phyloP scores from a whole-genome alignment of 1,140 invertebrate genomes.

The Portunus trituberculatus region DNA sequence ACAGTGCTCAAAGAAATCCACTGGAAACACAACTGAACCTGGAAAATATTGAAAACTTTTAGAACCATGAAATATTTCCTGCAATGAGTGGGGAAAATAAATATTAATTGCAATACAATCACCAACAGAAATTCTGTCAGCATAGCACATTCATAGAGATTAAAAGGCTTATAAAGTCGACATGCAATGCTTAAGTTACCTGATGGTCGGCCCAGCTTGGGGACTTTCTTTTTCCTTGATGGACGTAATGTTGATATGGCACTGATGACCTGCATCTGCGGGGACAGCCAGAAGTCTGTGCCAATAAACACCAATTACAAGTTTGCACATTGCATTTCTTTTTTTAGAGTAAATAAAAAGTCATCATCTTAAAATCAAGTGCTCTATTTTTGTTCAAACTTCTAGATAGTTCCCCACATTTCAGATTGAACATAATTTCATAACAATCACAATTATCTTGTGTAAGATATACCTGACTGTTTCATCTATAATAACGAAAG shows the following conservation, averaged over 20 bases:
- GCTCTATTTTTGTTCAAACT: too few relatives aligned
- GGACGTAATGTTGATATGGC: slow-evolving; percentile 81
- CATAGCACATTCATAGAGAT: too few relatives aligned
- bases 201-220: slow-evolving; percentile 81
- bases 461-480: too few relatives aligned
- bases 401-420: too few relatives aligned
- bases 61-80: not conserved
- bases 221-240: slow-evolving; percentile 84
- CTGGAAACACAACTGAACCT: slow-evolving; percentile 88
- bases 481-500: too few relatives aligned
- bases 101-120: not conserved
- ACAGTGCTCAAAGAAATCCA: slow-evolving; percentile 98
- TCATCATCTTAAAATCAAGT: too few relatives aligned
- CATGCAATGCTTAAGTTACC: slow-evolving; percentile 48
- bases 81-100: not conserved
- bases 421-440: too few relatives aligned
- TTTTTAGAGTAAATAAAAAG: too few relatives aligned
- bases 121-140: not conserved
- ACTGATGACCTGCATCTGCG: slow-evolving; percentile 81
- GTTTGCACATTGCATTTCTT: too few relatives aligned
- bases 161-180: too few relatives aligned
- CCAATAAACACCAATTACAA: too few relatives aligned
- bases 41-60: slow-evolving; percentile 46
- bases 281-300: slow-evolving; percentile 81
- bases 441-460: too few relatives aligned